These are phyloP conservation scores for Cranoglanis bouderius DNA, from an alignment of 2,113 vertebrate species.

Conservation along the genomic window DNA sequence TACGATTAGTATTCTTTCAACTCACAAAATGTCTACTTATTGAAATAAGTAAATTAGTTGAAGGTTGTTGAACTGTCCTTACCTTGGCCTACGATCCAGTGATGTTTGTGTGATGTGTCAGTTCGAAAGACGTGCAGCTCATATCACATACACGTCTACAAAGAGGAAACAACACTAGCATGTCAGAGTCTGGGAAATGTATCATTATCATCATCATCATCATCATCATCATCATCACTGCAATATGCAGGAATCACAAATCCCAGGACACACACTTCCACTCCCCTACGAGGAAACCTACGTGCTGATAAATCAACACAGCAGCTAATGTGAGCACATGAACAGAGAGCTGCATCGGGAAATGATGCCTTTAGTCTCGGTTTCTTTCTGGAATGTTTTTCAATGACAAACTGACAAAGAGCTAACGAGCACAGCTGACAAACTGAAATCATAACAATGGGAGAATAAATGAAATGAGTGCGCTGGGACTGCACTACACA, in stretches of 20 bases:
- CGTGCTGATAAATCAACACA: not conserved
- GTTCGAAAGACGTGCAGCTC: conserved; percentile 13
- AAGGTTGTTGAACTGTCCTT: not conserved
- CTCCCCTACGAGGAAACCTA: not conserved
- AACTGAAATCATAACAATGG: not conserved
- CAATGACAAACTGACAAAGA: not conserved
- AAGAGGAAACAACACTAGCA: not conserved
- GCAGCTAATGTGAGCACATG: not conserved
- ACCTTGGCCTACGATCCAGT: conserved; percentile 31
- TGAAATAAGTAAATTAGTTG: not conserved
- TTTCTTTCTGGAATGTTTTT: not conserved
- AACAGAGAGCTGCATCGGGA: not conserved
- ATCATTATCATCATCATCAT: not conserved
- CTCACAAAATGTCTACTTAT: not conserved
- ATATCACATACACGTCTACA: conserved; percentile 34
- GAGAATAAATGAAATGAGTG: not conserved
- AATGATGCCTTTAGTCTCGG: not conserved
- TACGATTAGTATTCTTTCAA: not conserved
- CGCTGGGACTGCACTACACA: not conserved
- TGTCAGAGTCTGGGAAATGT: not conserved
- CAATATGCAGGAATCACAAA: conserved; percentile 16
- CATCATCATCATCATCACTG: conserved; percentile 12
- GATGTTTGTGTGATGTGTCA: not conserved
- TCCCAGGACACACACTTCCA: conserved; percentile 9
- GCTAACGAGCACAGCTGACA: not conserved